Conservation (phyloP, 2,113 vertebrate genomes). For the Clinocottus analis region DNA sequence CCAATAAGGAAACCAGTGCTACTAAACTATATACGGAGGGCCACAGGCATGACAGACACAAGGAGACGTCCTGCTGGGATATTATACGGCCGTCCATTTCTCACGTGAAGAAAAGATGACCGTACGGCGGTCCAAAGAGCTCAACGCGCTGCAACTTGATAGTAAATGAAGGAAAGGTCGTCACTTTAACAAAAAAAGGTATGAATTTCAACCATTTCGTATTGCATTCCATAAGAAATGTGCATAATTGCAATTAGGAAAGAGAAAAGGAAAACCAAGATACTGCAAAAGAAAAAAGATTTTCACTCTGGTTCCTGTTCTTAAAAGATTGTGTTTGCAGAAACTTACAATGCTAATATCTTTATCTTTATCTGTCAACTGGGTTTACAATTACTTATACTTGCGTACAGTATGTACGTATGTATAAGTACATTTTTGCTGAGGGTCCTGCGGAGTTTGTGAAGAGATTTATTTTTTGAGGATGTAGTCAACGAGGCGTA, state of each 20-base stretch:
- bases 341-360: too few relatives aligned
- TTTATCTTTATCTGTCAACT: too few relatives aligned
- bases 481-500: too few relatives aligned
- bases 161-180: neutral
- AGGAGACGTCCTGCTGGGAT: conserved; percentile 11
- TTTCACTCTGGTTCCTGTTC: neutral
- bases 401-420: too few relatives aligned
- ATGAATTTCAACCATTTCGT: too few relatives aligned
- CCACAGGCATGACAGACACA: neutral
- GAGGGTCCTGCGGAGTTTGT: too few relatives aligned
- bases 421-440: too few relatives aligned
- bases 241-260: neutral
- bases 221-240: neutral
- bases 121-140: neutral
- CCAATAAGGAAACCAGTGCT: conserved; percentile 59
- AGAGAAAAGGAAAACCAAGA: neutral
- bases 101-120: neutral
- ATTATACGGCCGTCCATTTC: neutral
- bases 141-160: neutral
- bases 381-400: too few relatives aligned
- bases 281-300: too few relatives aligned
- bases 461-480: too few relatives aligned
- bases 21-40: conserved; percentile 46
- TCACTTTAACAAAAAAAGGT: neutral
- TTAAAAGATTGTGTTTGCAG: too few relatives aligned